Evolutionary conservation across 1,140 invertebrate genomes (phyloP), one percentile per base, ranked within the genome.

Genomic region (Neuroterus valhalla): DNA sequence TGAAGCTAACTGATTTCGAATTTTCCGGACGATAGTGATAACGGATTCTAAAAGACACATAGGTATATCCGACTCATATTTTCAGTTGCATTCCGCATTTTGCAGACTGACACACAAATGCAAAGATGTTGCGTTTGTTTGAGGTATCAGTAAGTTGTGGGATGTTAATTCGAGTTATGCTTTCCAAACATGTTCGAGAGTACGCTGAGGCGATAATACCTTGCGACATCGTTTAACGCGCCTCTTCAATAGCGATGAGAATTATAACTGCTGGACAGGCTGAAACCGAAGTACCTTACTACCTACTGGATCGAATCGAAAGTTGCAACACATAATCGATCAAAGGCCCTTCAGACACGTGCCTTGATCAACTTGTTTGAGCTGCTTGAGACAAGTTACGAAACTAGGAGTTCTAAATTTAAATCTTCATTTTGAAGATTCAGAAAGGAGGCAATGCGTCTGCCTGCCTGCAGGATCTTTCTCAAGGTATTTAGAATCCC

Each of bases 191-290:
- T 17, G 46, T 48, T n/a, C 46, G n/a, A 48, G 46, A 48, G 17
- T 48, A n/a, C n/a, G n/a, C n/a, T n/a, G 10, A 48, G 46, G 46
- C 46, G 46, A 48, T 48, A 48, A 48, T 48, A 19, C 17, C 46
- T 48, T 48, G 46, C 46, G 15, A 48, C 46, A 48, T 48, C 46
- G 46, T 48, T 48, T 48, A 48, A 48, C 46, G 46, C 46, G 46
- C 46, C 46, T 48, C 12, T 48, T 48, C 17, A 48, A 48, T 48
- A 48, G 46, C 46, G 46, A 17, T n/a, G 46, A 48, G 46, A n/a
- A 48, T 48, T 31, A 5, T 31, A 31, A 5, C 17, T 17, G 17
- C 46, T 48, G n/a, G 46, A 48, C 46, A 48, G 46, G 15, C 44
- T 45, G 44, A 45, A 2, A 45, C 44, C 11, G 10, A 45, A 45